Percentiles rank a stretch among this genome's conserved stretches.
Evolutionary conservation across 2,888 invertebrate genomes (phyloP).

Genomic region (Eristalis pertinax): DNA sequence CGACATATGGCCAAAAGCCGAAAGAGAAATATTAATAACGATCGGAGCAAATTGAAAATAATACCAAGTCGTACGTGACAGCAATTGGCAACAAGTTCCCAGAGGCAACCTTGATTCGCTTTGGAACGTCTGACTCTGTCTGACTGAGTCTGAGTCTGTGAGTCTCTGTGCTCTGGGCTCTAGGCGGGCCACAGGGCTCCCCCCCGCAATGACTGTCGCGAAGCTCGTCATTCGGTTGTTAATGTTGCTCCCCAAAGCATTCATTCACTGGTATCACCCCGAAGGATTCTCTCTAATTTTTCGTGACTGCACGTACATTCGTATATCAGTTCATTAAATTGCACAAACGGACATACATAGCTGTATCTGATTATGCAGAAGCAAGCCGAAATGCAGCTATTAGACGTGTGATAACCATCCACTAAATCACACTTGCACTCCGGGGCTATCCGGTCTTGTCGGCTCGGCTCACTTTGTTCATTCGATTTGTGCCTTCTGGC

Average conservation of each 20-base stretch:
- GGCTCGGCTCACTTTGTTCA: background rate
- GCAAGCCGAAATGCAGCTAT: conserved; percentile 23
- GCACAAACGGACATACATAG: too few species aligned
- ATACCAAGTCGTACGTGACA: conserved; percentile 64
- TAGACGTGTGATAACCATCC: conserved; percentile 22
- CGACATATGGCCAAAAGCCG: conserved; percentile 49
- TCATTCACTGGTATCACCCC: too few species aligned
- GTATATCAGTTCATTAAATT: conserved; percentile 38
- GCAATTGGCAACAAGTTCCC: conserved; percentile 53
- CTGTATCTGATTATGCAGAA: conserved; percentile 43
- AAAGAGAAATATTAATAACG: conserved; percentile 47
- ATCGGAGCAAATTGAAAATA: conserved; percentile 67
- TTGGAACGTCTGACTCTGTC: conserved; percentile 2
- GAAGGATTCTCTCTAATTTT: background rate
- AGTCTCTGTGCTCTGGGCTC: background rate
- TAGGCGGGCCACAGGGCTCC: too few species aligned
- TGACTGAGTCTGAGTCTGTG: background rate
- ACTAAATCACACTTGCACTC: background rate
- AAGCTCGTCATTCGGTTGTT: background rate
- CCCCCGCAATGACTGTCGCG: background rate
- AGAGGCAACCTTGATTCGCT: conserved; percentile 45
- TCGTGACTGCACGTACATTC: background rate
- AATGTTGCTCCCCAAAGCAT: background rate
- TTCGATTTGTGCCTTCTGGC: background rate
- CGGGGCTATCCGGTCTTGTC: background rate